phyloP scores from a whole-genome alignment of 2,113 vertebrate genomes.

The Malaclemys terrapin region DNA sequence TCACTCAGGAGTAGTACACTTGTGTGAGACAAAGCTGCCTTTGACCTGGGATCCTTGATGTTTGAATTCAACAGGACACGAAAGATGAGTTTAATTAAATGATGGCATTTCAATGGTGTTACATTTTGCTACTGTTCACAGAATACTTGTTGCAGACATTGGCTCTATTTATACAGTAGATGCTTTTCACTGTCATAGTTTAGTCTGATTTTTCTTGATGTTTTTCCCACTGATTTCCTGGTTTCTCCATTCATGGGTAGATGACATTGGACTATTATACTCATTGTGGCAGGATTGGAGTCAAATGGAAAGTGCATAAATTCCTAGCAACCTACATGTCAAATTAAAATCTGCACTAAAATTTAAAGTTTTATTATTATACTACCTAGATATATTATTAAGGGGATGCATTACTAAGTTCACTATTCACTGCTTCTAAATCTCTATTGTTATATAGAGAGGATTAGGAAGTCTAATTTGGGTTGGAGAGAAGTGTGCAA shows the following conservation, averaged over 20 bases:
- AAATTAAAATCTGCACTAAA: background rate
- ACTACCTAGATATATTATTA: background rate
- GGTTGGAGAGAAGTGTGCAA: background rate
- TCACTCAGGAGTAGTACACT: rapidly evolving
- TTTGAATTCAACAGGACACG: background rate
- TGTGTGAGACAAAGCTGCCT: background rate
- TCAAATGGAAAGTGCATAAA: background rate
- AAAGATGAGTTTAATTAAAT: background rate
- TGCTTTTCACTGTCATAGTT: background rate
- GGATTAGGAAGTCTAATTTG: background rate
- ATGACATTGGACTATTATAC: background rate
- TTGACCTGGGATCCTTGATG: background rate
- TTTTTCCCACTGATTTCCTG: background rate
- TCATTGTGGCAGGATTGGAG: background rate
- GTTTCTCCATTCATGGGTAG: background rate
- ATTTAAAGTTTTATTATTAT: background rate
- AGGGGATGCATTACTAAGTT: background rate
- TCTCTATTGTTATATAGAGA: background rate
- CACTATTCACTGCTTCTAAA: background rate
- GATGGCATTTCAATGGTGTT: rapidly evolving
- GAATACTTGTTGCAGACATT: background rate
- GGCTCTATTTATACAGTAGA: rapidly evolving
- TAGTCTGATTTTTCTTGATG: background rate
- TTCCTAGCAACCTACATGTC: background rate
- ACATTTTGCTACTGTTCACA: background rate